Percentiles rank a stretch among this genome's conserved stretches.
phyloP scores from a whole-genome alignment of 35 echinoderm and acorn worm genomes.

The Lytechinus pictus region DNA sequence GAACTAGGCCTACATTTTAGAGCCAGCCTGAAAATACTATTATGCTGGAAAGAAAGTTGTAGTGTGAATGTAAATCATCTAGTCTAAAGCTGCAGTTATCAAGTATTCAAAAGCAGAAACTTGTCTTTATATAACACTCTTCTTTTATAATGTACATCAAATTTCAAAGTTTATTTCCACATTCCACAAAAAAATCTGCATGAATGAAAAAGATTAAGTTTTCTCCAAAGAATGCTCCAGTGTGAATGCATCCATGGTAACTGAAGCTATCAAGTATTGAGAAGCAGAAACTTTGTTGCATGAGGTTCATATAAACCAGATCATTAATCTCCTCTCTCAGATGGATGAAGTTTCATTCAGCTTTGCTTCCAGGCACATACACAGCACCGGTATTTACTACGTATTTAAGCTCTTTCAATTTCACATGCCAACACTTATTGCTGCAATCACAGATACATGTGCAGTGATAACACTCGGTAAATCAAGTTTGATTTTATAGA shows the following conservation, averaged over 20 bases:
- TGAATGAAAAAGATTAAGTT: neutral
- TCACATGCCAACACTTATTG: neutral
- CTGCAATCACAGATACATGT: neutral
- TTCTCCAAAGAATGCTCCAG: neutral
- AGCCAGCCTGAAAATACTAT: no score
- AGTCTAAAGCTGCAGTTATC: no score
- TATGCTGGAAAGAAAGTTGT: neutral
- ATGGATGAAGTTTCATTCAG: slow-evolving; percentile 18
- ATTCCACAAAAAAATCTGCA: no score
- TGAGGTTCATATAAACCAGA: neutral
- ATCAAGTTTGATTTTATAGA: neutral
- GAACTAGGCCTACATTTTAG: no score
- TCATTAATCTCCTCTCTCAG: neutral
- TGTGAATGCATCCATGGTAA: neutral
- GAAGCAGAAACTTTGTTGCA: neutral
- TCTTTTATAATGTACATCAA: no score
- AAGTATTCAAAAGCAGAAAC: neutral
- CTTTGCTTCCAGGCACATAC: neutral
- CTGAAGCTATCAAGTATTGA: neutral
- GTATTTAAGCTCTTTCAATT: neutral
- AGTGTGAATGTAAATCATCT: neutral
- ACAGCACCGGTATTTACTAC: neutral
- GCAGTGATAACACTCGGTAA: neutral
- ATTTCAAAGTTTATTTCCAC: neutral
- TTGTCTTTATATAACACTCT: no score